phyloP scores from a whole-genome alignment of 2,888 invertebrate genomes.

The Dryobotodes eremita region DNA sequence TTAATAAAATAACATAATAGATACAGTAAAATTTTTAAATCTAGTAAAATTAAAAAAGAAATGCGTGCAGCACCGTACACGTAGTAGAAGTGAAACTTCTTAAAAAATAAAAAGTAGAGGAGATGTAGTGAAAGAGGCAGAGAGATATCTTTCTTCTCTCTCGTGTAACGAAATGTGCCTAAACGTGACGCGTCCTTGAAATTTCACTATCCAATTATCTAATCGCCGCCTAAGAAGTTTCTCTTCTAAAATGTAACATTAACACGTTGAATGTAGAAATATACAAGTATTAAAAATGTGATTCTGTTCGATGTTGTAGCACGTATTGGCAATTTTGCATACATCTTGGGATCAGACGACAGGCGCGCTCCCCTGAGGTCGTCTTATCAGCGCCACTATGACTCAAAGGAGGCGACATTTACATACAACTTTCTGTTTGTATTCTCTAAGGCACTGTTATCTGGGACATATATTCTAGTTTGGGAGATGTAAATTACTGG shows the following conservation, averaged over 20 bases:
- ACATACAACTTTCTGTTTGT: slow-evolving; percentile 66
- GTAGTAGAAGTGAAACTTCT: no score
- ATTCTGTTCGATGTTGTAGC: slow-evolving; percentile 71
- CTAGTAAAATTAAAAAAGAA: not conserved
- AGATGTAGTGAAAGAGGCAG: no score
- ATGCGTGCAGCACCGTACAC: no score
- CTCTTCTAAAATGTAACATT: slow-evolving; percentile 14
- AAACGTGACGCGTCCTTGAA: no score
- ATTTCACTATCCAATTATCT: no score
- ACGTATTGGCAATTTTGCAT: slow-evolving; percentile 80
- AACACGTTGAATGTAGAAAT: slow-evolving; percentile 47
- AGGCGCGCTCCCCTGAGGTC: slow-evolving; percentile 67
- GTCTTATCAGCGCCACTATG: slow-evolving; percentile 72
- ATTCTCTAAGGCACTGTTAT: slow-evolving; percentile 43
- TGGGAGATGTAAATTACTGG: slow-evolving; percentile 10
- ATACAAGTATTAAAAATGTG: slow-evolving; percentile 71
- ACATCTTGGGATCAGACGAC: slow-evolving; percentile 75
- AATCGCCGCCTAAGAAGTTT: no score
- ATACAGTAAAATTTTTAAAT: not conserved
- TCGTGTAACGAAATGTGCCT: no score
- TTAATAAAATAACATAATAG: not conserved
- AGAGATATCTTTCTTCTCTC: no score
- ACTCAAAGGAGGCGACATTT: slow-evolving; percentile 68
- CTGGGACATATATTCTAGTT: slow-evolving; percentile 24
- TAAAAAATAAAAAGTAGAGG: no score